These are phyloP conservation scores for Heterotilapia buettikoferi DNA, from an alignment of 2,113 vertebrate species.

Conservation along the genomic window DNA sequence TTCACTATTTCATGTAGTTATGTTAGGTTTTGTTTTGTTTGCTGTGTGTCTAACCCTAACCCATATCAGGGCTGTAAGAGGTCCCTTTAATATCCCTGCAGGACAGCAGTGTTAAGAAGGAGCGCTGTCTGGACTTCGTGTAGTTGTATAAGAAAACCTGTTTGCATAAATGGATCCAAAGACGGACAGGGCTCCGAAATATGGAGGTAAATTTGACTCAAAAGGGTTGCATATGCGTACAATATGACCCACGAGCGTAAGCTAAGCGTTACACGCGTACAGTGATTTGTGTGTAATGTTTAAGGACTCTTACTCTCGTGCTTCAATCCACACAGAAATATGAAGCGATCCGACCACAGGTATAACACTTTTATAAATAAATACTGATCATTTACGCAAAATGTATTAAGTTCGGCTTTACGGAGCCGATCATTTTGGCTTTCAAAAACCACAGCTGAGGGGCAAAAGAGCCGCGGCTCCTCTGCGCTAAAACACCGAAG, in stretches of 20 bases:
- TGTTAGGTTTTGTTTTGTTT: not conserved
- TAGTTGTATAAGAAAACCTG: not conserved
- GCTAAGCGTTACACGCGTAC: not conserved
- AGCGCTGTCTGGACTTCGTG: not conserved
- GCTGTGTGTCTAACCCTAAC: not conserved
- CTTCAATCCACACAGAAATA: not conserved
- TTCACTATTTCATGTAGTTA: not conserved
- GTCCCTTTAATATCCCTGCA: not conserved
- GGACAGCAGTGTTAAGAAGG: not conserved
- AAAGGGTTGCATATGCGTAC: fast-evolving
- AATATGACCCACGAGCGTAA: not conserved
- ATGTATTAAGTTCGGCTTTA: not conserved
- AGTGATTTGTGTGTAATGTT: not conserved
- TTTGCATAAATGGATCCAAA: not conserved
- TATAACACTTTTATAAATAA: not conserved
- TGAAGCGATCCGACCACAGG: not conserved
- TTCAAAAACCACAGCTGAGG: not conserved
- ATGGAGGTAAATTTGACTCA: not conserved
- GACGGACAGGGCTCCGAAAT: too few species aligned
- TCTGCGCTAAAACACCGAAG: not conserved
- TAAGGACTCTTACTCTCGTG: fast-evolving
- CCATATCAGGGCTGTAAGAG: not conserved
- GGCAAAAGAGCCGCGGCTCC: not conserved
- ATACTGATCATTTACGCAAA: not conserved
- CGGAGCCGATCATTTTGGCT: not conserved